These are phyloP conservation scores for Lasioglossum villosulum DNA, from an alignment of 2,888 invertebrate genomes.

Conservation along the genomic window DNA sequence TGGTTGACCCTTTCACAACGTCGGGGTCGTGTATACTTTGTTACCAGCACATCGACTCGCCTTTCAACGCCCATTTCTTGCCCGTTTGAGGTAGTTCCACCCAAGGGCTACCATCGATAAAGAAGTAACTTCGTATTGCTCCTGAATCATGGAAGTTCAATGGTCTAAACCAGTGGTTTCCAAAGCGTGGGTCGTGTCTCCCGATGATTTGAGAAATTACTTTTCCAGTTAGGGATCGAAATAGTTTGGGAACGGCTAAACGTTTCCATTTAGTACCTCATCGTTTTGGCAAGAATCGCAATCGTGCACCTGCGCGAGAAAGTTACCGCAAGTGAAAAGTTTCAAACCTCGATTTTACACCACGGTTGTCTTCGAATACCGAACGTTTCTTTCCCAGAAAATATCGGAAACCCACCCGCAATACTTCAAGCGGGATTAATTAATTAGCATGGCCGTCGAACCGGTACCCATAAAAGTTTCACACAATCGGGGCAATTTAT, in stretches of 20 bases:
- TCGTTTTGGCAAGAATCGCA: background rate
- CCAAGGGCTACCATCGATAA: background rate
- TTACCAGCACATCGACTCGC: background rate
- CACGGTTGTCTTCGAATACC: background rate
- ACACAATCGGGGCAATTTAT: slow-evolving; percentile 10
- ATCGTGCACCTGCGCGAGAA: background rate
- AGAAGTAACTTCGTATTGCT: background rate
- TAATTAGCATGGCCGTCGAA: background rate
- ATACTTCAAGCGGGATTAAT: background rate
- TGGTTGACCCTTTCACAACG: background rate
- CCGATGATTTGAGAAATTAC: background rate
- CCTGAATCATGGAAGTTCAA: background rate
- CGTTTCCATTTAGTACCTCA: background rate
- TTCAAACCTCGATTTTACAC: background rate
- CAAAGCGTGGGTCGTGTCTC: background rate
- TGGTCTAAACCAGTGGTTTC: background rate
- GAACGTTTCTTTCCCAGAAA: background rate
- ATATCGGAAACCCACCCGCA: background rate
- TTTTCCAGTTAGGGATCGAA: background rate
- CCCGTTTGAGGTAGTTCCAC: background rate
- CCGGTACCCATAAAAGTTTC: slow-evolving; percentile 10
- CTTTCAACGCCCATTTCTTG: background rate
- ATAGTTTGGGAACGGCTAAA: background rate
- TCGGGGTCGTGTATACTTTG: background rate
- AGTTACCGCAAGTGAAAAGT: background rate